phyloP scores from a whole-genome alignment of 2,113 vertebrate species.

The Herpetotheres cachinnans region DNA sequence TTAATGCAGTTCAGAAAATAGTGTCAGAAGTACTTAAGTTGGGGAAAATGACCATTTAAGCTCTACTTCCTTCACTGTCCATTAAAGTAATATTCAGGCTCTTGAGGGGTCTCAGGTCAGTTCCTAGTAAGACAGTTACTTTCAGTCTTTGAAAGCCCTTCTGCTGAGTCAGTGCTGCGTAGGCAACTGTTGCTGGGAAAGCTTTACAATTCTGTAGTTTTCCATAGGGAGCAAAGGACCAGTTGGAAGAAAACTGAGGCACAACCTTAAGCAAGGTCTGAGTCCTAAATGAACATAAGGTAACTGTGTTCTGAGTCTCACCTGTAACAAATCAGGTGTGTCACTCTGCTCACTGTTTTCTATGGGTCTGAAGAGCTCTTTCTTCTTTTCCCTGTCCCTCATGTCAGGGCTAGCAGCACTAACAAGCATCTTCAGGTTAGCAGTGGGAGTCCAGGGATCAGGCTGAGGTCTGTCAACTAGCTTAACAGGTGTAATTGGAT shows the following conservation, averaged over 20 bases:
- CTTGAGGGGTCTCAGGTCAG: background rate
- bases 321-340: conserved; percentile 72
- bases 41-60: background rate
- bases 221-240: background rate
- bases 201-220: background rate
- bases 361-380: conserved; percentile 87
- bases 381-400: conserved; percentile 84
- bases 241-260: background rate
- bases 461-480: conserved; percentile 62
- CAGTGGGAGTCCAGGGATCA: conserved; percentile 81
- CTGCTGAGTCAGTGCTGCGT: background rate
- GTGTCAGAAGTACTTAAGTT: background rate
- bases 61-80: background rate
- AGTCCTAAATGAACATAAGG: background rate
- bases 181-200: background rate
- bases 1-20: background rate
- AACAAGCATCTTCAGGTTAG: conserved; percentile 83
- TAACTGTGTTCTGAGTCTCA: background rate
- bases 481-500: conserved; percentile 87
- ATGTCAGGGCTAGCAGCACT: conserved; percentile 85
- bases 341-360: conserved; percentile 76
- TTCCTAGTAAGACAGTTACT: background rate
- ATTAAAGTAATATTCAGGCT: background rate
- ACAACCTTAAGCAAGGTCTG: background rate
- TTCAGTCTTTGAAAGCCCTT: background rate